Evolutionary conservation across 2,888 invertebrate genomes (phyloP).

Genomic region (Phasia obesa): DNA sequence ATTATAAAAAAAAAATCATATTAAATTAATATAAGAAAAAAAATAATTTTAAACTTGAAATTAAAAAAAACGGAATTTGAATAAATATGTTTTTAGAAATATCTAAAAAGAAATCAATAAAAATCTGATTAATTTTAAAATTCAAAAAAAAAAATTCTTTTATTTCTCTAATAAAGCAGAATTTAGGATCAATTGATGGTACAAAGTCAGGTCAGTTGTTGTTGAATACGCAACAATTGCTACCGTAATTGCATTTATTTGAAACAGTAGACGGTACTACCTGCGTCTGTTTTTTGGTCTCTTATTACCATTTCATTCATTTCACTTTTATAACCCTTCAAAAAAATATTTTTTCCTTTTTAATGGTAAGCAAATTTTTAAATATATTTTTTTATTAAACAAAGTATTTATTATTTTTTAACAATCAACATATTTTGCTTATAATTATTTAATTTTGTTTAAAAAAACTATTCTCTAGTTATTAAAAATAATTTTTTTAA

Average conservation of each 20-base stretch:
- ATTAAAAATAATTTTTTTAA: too few relatives aligned
- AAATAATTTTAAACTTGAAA: neutral
- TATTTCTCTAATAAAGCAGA: slow-evolving; percentile 22
- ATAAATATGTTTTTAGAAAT: slow-evolving; percentile 7
- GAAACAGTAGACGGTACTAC: slow-evolving; percentile 83
- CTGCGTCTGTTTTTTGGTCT: slow-evolving; percentile 78
- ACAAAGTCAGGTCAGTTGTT: slow-evolving; percentile 81
- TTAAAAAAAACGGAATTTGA: slow-evolving; percentile 14
- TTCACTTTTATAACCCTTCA: slow-evolving; percentile 1
- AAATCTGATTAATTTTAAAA: slow-evolving; percentile 10
- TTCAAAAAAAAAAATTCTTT: slow-evolving; percentile 44
- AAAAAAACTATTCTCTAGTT: neutral
- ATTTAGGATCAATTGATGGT: neutral
- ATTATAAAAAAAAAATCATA: too few relatives aligned
- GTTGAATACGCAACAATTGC: slow-evolving; percentile 76
- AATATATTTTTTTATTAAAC: slow-evolving; percentile 12
- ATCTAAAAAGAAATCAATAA: slow-evolving; percentile 20
- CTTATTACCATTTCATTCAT: neutral
- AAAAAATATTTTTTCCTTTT: slow-evolving; percentile 27
- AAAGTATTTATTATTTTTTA: slow-evolving; percentile 18
- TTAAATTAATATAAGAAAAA: slow-evolving; percentile 2
- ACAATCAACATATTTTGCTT: slow-evolving; percentile 6
- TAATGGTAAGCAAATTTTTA: slow-evolving; percentile 61
- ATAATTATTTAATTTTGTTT: slow-evolving; percentile 29
- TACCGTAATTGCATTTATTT: slow-evolving; percentile 77